A percentile compares a stretch with the other conserved stretches of the same genome.
phyloP scores from a whole-genome alignment of 2,797 vertebrate genomes.

The Menidia menidia region DNA sequence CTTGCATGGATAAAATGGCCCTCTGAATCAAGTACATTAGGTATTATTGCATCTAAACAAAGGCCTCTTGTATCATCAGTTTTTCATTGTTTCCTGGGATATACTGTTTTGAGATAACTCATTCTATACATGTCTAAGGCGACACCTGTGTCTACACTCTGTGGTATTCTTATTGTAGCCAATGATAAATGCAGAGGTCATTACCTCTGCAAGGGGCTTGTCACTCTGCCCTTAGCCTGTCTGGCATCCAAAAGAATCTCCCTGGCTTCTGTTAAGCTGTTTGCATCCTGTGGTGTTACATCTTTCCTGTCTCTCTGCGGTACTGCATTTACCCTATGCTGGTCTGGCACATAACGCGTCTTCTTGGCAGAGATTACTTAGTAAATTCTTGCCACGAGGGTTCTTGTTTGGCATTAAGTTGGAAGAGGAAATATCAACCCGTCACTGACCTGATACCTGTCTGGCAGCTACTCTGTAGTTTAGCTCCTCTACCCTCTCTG shows the following conservation, averaged over 20 bases:
- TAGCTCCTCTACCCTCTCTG: slow-evolving; percentile 14
- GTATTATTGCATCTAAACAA: too few species aligned
- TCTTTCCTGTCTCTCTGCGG: slow-evolving; percentile 47
- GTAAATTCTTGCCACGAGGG: slow-evolving; percentile 45
- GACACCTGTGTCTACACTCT: slow-evolving; percentile 23
- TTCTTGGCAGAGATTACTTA: slow-evolving; percentile 60
- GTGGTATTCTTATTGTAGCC: slow-evolving; percentile 37
- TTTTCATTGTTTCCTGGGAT: too few species aligned
- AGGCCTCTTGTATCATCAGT: too few species aligned
- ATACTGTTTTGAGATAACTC: too few species aligned
- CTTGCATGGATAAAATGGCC: neutral
- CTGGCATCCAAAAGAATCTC: slow-evolving; percentile 51
- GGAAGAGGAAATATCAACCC: slow-evolving; percentile 33
- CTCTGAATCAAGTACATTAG: neutral
- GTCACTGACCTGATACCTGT: slow-evolving; percentile 35
- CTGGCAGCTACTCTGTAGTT: slow-evolving; percentile 39
- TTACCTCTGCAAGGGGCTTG: slow-evolving; percentile 36
- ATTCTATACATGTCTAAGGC: too few species aligned
- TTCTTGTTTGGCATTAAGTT: slow-evolving; percentile 38
- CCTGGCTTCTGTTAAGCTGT: slow-evolving; percentile 70
- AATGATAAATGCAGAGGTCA: slow-evolving; percentile 34
- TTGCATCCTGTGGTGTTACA: slow-evolving; percentile 57
- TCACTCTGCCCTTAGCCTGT: slow-evolving; percentile 42
- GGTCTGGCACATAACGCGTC: slow-evolving; percentile 56
- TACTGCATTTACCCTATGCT: slow-evolving; percentile 51